Evolutionary conservation across 2,888 invertebrate genomes (phyloP), one percentile per base, ranked within the genome.

Genomic region (Rhynchonema sp.): DNA sequence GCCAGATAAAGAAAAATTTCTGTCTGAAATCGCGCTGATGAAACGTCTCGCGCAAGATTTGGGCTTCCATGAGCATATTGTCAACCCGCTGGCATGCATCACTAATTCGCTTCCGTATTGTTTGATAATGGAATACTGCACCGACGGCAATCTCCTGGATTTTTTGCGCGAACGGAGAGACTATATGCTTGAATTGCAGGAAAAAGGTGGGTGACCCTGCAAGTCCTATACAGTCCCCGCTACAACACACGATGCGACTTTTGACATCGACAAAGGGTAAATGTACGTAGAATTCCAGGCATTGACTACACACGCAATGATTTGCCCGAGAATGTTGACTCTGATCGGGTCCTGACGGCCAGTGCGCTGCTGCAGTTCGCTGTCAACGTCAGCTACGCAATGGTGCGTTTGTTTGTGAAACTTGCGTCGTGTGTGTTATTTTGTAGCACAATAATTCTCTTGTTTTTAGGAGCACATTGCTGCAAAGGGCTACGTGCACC

Each of bases 11-110:
- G 62, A 64, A n/a, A 72, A 72, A 38, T 67, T 66, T 65, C 75
- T 77, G 1, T 76, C 87, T 0, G 96, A 98, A 76, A 92, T 98
- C 89, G 92, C 94, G 72, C 87, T 98, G 80, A 98, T 98, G 96
- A 98, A 98, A 76, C 87, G 87, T 1, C 27, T 55, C 13, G 3
- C 55, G 13, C 27, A 26, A 17, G 30, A 56, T 23, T 46, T 56
- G 2, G 56, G 56, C 25, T 46, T 46, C 46, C 46, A 56, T 27
- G 25, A 38, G 27, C 46, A 94, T 74, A 92, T 98, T 60, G 94
- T 96, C 69, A 94, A 94, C 74, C 79, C 98, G 59, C 76, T 96
- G n/a, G 96, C 94, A 1, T 92, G 92, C 72, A 64, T 71, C 6
- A 72, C 71, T 9, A 66, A 70, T 20, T 65, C 66, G 59, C 74